Conservation (phyloP, 2,113 vertebrate species). For the Calyptomena viridis region DNA sequence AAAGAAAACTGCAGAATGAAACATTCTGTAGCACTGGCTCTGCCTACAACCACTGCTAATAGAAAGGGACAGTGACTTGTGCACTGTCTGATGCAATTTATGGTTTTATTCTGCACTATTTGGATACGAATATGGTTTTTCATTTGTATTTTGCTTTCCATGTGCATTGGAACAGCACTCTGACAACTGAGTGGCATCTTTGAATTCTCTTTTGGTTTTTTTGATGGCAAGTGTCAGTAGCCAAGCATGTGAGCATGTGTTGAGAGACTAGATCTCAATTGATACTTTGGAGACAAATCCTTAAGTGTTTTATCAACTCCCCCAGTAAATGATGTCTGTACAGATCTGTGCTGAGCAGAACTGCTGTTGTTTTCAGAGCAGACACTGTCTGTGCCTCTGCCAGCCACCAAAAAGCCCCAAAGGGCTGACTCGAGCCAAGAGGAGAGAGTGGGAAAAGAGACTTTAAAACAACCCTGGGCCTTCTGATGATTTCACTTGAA, state of each 20-base stretch:
- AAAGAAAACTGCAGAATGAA: not conserved
- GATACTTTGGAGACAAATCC: not conserved
- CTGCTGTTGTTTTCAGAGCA: not conserved
- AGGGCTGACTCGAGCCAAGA: not conserved
- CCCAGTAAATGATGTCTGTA: not conserved
- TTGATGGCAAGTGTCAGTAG: not conserved
- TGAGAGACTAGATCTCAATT: not conserved
- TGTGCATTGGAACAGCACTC: not conserved
- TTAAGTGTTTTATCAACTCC: not conserved
- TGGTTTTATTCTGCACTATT: not conserved
- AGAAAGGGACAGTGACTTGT: conserved; percentile 15
- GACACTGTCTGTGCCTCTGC: not conserved
- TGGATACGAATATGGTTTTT: not conserved
- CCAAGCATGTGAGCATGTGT: not conserved
- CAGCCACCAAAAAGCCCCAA: not conserved
- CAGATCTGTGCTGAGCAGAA: not conserved
- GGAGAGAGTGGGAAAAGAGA: not conserved
- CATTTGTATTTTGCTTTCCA: not conserved
- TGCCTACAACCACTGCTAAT: not conserved
- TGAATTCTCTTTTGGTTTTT: not conserved
- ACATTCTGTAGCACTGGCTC: not conserved
- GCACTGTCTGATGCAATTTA: not conserved
- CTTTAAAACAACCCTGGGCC: not conserved
- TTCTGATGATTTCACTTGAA: not conserved
- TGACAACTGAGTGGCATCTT: not conserved